A percentile compares a stretch with the other conserved stretches of the same genome.
Evolutionary conservation across 2,888 invertebrate genomes (phyloP).

Genomic region (Papilio protenor): DNA sequence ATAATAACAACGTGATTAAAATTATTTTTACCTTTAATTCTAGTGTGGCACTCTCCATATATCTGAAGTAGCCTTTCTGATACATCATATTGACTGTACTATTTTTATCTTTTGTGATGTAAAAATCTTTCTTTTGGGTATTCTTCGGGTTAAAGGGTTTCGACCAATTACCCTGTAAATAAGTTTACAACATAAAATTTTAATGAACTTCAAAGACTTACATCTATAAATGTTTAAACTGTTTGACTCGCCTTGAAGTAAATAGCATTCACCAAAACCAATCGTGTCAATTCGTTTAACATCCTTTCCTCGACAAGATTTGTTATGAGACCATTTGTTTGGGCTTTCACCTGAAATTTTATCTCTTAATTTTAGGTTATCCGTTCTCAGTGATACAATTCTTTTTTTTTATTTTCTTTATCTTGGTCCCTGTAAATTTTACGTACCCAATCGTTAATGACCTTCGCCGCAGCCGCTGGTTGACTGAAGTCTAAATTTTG

Average conservation of each 20-base stretch:
- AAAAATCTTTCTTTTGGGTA: slow-evolving; percentile 51
- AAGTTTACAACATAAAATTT: neutral
- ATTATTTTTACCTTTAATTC: slow-evolving; percentile 43
- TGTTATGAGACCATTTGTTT: slow-evolving; percentile 59
- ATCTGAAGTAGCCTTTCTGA: slow-evolving; percentile 48
- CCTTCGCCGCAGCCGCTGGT: slow-evolving; percentile 44
- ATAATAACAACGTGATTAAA: neutral
- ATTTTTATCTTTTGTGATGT: slow-evolving; percentile 47
- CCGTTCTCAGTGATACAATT: neutral
- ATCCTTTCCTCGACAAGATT: slow-evolving; percentile 53
- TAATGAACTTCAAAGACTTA: neutral
- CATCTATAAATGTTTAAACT: neutral
- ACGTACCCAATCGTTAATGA: slow-evolving; percentile 51
- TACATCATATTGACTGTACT: slow-evolving; percentile 53
- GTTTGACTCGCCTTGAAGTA: slow-evolving; percentile 55
- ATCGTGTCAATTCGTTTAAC: slow-evolving; percentile 51
- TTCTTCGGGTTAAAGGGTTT: slow-evolving; percentile 50
- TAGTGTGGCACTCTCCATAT: slow-evolving; percentile 41
- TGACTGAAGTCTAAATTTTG: slow-evolving; percentile 50
- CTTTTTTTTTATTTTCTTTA: neutral
- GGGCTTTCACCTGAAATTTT: slow-evolving; percentile 54
- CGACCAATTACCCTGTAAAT: slow-evolving; percentile 54
- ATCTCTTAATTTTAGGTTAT: neutral
- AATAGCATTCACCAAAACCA: slow-evolving; percentile 61
- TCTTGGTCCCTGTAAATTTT: neutral